Evolutionary conservation across 2,888 invertebrate genomes (phyloP).

Genomic region (Papilio gigon): DNA sequence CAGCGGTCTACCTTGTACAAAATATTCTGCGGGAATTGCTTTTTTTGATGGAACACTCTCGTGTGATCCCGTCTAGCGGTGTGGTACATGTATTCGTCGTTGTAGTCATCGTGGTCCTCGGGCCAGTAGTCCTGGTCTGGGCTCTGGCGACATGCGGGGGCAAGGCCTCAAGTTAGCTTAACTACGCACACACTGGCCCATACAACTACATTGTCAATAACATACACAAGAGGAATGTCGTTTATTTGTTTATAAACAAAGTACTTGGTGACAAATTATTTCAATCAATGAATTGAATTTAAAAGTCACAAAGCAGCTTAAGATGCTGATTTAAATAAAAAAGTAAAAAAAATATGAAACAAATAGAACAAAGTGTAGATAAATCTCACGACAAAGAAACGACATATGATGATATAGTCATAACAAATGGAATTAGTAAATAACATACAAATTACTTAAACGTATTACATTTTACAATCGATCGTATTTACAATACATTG

Average conservation of each 20-base stretch:
- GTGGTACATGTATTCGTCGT: conserved; percentile 81
- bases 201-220: conserved; percentile 43
- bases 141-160: conserved; percentile 70
- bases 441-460: conserved; percentile 29
- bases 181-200: conserved; percentile 64
- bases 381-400: conserved; percentile 3
- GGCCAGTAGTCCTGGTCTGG: conserved; percentile 72
- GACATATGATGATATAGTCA: conserved; percentile 9
- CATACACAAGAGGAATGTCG: conserved; percentile 41
- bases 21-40: conserved; percentile 79
- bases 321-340: not conserved
- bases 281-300: not conserved
- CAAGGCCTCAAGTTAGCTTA: conserved; percentile 64
- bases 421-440: conserved; percentile 23
- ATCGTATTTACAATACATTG: conserved; percentile 33
- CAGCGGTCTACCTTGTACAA: conserved; percentile 74
- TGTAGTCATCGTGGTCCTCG: conserved; percentile 76
- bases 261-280: not conserved
- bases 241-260: conserved; percentile 23
- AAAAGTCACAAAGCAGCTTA: not conserved
- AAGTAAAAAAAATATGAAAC: not conserved
- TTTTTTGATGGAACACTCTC: conserved; percentile 78
- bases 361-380: not conserved
- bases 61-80: conserved; percentile 77
- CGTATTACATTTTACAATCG: conserved; percentile 29